Conservation (phyloP, 2,888 invertebrate genomes). For the Meliscaeva auricollis region DNA sequence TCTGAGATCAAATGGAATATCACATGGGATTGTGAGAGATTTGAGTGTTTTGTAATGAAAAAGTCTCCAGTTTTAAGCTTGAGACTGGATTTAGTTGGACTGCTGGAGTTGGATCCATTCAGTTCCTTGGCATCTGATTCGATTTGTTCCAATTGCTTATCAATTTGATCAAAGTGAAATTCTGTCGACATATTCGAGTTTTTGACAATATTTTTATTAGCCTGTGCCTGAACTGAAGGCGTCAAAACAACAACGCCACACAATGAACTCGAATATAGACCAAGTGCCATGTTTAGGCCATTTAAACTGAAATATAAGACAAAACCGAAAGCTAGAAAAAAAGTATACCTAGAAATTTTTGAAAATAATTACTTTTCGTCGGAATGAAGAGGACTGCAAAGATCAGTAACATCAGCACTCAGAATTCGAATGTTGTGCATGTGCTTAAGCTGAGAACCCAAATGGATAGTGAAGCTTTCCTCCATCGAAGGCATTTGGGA, state of each 20-base stretch:
- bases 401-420: slow-evolving; percentile 92
- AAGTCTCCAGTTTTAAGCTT: slow-evolving; percentile 93
- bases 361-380: slow-evolving; percentile 81
- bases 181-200: slow-evolving; percentile 90
- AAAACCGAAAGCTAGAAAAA: neutral
- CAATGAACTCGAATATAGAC: slow-evolving; percentile 96
- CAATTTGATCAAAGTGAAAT: slow-evolving; percentile 94
- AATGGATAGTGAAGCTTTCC: slow-evolving; percentile 98
- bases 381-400: slow-evolving; percentile 87
- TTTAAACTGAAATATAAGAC: slow-evolving; percentile 79
- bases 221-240: slow-evolving; percentile 82
- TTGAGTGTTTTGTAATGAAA: slow-evolving; percentile 94
- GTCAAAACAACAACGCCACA: slow-evolving; percentile 93
- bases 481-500: slow-evolving; percentile 87
- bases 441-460: slow-evolving; percentile 98
- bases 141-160: slow-evolving; percentile 92
- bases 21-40: slow-evolving; percentile 96
- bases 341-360: too few relatives aligned
- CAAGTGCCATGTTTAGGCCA: slow-evolving; percentile 94
- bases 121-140: slow-evolving; percentile 85
- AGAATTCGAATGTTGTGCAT: slow-evolving; percentile 98
- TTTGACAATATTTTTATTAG: slow-evolving; percentile 82
- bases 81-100: slow-evolving; percentile 84
- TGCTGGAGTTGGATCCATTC: slow-evolving; percentile 78
- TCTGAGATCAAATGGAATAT: slow-evolving; percentile 98